These are phyloP conservation scores for Solenopsis fugax DNA, from an alignment of 1,140 invertebrate species.

Conservation along the genomic window DNA sequence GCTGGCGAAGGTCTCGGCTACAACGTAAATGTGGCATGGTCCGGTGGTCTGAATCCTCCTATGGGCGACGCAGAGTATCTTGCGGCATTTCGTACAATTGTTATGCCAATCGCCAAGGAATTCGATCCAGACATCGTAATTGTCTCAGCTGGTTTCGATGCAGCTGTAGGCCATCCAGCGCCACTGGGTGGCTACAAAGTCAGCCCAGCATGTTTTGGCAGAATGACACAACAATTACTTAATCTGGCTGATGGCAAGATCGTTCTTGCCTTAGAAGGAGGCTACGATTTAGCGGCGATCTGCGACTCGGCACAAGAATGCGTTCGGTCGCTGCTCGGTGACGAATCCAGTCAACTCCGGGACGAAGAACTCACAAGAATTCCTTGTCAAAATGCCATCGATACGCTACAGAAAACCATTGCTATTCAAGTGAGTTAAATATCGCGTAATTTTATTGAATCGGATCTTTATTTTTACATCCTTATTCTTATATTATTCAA, in stretches of 20 bases:
- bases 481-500: no score
- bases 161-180: conserved; percentile 96
- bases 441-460: not conserved
- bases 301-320: conserved; percentile 99
- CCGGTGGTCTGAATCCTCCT: conserved; percentile 95
- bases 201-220: conserved; percentile 97
- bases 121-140: conserved; percentile 98
- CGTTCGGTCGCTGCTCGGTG: conserved; percentile 96
- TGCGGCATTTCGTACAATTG: conserved; percentile 97
- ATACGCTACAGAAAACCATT: conserved; percentile 95
- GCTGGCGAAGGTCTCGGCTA: conserved; percentile 96
- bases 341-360: conserved; percentile 91
- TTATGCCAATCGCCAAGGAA: conserved; percentile 97
- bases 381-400: conserved; percentile 94
- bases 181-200: conserved; percentile 98
- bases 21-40: conserved; percentile 99
- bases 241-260: conserved; percentile 95
- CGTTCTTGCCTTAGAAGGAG: conserved; percentile 96
- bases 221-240: conserved; percentile 98
- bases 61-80: conserved; percentile 99
- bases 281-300: conserved; percentile 98
- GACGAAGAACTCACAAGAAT: conserved; percentile 92
- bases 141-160: conserved; percentile 99
- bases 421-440: conserved; percentile 91
- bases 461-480: no score